phyloP scores from a whole-genome alignment of 92 coral and sea anemone species.

The Porites evermanni region DNA sequence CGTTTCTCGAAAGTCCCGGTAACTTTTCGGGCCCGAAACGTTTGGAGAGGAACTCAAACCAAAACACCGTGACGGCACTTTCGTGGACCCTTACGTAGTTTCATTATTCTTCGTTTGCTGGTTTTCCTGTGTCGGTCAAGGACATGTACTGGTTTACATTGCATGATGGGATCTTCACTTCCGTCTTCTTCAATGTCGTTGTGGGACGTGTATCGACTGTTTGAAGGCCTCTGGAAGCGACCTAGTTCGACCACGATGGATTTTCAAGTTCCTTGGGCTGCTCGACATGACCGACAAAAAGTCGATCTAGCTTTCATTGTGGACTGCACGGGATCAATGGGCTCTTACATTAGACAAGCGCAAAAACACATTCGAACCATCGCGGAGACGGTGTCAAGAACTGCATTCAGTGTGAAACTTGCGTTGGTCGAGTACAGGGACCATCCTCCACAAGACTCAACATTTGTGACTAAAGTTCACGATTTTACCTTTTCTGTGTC shows the following conservation, averaged over 20 bases:
- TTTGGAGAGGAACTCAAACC: too few species aligned
- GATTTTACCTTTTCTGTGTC: conserved; percentile 76
- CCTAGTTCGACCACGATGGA: background rate
- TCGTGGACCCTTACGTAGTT: too few species aligned
- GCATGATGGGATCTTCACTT: conserved; percentile 13
- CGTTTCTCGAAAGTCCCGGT: too few species aligned
- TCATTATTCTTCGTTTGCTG: too few species aligned
- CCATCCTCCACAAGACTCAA: conserved; percentile 90
- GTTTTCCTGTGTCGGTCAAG: too few species aligned
- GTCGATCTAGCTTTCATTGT: conserved; percentile 91
- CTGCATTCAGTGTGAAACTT: conserved; percentile 83
- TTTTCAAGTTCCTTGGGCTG: conserved; percentile 69
- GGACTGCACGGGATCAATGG: conserved; percentile 99
- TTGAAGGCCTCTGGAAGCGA: too few species aligned
- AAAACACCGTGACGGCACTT: too few species aligned
- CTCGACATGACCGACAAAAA: conserved; percentile 89
- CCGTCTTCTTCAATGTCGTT: background rate
- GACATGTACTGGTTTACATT: background rate
- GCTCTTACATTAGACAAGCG: conserved; percentile 86
- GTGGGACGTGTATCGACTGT: too few species aligned
- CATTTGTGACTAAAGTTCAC: conserved; percentile 75
- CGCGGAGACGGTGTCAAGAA: conserved; percentile 84
- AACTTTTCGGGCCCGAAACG: too few species aligned
- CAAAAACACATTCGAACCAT: conserved; percentile 85
- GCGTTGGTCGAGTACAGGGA: conserved; percentile 92